These are phyloP conservation scores for Okamejei kenojei DNA, from an alignment of 2,797 vertebrate species.

Conservation along the genomic window DNA sequence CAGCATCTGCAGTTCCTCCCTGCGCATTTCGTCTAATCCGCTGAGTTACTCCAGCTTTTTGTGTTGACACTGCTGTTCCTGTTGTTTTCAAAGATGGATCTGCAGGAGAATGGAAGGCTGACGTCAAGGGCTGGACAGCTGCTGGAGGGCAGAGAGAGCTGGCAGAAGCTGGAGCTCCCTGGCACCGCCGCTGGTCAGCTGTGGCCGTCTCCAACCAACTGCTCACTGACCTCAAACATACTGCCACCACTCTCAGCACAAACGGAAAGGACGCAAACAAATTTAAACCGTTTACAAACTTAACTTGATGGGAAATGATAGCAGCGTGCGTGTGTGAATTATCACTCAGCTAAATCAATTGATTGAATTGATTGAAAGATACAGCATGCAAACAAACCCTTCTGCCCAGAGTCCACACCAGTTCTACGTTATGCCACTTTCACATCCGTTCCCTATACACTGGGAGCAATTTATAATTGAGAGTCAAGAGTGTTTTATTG, in stretches of 20 bases:
- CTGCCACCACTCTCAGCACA: neutral
- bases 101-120: neutral
- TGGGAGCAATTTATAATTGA: no score
- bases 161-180: neutral
- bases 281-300: neutral
- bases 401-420: no score
- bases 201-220: neutral
- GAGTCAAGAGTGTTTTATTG: no score
- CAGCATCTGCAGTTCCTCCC: no score
- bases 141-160: neutral
- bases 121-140: neutral
- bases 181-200: neutral
- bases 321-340: neutral
- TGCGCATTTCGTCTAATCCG: no score
- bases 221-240: neutral
- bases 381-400: no score
- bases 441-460: no score
- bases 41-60: no score
- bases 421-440: no score
- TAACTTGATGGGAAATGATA: neutral
- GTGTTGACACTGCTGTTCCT: neutral
- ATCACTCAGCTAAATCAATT: neutral
- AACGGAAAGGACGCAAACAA: neutral
- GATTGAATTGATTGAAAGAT: no score
- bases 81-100: neutral